A percentile compares a stretch with the other conserved stretches of the same genome.
These are phyloP conservation scores for Amphibalanus amphitrite DNA, from an alignment of 1,140 invertebrate species.

Conservation along the genomic window DNA sequence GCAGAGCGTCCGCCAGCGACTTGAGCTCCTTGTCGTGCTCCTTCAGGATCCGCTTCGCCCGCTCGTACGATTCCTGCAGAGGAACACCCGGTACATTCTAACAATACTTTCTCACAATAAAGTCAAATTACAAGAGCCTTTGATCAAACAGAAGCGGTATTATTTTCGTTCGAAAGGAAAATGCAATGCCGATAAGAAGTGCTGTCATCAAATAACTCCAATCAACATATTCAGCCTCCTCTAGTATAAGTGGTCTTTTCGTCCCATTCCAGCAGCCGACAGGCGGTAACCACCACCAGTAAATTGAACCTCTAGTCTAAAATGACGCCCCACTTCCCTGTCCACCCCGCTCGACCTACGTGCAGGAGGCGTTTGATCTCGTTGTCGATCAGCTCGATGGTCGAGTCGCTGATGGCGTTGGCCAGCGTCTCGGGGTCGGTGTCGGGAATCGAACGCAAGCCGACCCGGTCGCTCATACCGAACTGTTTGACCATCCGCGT, in stretches of 20 bases:
- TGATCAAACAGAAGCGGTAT: constrained; percentile 9
- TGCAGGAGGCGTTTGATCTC: constrained; percentile 81
- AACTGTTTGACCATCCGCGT: constrained; percentile 87
- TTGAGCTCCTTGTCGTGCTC: constrained; percentile 78
- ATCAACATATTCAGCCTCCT: too few species aligned
- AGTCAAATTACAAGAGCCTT: not conserved
- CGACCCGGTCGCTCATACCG: constrained; percentile 95
- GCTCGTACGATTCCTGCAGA: constrained; percentile 93
- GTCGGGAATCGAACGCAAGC: constrained; percentile 50
- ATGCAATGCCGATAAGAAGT: too few species aligned
- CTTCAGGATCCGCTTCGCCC: constrained; percentile 75
- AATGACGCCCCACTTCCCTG: too few species aligned
- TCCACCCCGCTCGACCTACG: too few species aligned
- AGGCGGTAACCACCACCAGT: too few species aligned
- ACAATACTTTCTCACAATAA: constrained; percentile 10
- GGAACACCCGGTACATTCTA: constrained; percentile 25
- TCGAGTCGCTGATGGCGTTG: constrained; percentile 57
- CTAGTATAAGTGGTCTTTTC: too few species aligned
- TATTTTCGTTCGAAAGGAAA: not conserved
- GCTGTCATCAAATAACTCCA: too few species aligned
- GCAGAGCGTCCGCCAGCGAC: constrained; percentile 72
- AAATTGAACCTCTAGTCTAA: too few species aligned
- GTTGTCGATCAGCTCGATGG: constrained; percentile 68
- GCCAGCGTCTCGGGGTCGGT: constrained; percentile 32
- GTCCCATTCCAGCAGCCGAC: too few species aligned